Conservation (phyloP, 2,113 vertebrate species). For the Strix aluco region DNA sequence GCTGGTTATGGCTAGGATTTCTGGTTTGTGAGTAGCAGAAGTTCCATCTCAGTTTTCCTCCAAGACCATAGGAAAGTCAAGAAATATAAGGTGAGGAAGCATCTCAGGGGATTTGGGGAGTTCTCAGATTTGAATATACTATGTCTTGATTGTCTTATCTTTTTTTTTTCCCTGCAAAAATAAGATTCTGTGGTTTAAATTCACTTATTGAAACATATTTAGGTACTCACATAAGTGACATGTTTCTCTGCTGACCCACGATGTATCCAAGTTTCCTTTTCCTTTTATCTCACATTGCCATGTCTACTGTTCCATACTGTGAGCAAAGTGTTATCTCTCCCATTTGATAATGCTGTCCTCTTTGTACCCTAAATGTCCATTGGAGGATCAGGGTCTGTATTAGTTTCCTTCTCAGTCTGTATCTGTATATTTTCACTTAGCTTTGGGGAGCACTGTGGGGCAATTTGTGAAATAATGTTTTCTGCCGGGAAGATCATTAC, state of each 20-base stretch:
- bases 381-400: not conserved
- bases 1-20: fast-evolving
- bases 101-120: not conserved
- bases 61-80: not conserved
- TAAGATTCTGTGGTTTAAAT: not conserved
- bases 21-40: not conserved
- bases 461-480: conserved; percentile 47
- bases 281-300: not conserved
- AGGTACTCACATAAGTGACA: not conserved
- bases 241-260: fast-evolving
- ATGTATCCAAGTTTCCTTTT: not conserved
- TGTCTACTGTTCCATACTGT: not conserved
- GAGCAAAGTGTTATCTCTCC: not conserved
- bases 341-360: not conserved
- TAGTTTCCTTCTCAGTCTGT: not conserved
- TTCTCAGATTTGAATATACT: not conserved
- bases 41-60: not conserved
- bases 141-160: not conserved
- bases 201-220: not conserved
- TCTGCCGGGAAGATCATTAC: not conserved
- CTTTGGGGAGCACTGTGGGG: conserved; percentile 1
- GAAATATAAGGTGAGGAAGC: not conserved
- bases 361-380: conserved; percentile 13
- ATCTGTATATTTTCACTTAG: not conserved
- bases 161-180: not conserved